phyloP scores from a whole-genome alignment of 2,888 invertebrate genomes.

The Volucella inanis region DNA sequence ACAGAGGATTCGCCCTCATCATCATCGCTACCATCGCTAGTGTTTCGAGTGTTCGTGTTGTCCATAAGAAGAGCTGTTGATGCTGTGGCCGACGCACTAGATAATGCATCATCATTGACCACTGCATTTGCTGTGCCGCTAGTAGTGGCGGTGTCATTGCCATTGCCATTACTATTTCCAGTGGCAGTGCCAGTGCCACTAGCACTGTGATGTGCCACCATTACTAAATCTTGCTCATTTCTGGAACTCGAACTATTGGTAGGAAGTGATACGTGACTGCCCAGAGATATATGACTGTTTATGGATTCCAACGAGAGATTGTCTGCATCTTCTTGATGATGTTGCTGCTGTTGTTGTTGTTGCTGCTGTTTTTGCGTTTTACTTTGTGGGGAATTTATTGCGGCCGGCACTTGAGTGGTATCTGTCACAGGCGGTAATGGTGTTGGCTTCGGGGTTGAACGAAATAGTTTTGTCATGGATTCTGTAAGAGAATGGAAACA shows the following conservation, averaged over 20 bases:
- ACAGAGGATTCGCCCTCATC: slow-evolving; percentile 44
- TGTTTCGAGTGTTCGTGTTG: slow-evolving; percentile 74
- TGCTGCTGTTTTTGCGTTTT: slow-evolving; percentile 34
- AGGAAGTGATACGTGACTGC: slow-evolving; percentile 75
- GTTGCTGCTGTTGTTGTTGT: slow-evolving; percentile 26
- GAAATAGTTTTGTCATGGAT: slow-evolving; percentile 83
- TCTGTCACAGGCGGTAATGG: slow-evolving; percentile 76
- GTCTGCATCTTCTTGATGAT: slow-evolving; percentile 76
- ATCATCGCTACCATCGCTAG: slow-evolving; percentile 48
- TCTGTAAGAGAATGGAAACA: slow-evolving; percentile 77
- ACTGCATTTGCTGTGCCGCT: slow-evolving; percentile 55
- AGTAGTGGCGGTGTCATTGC: slow-evolving; percentile 18
- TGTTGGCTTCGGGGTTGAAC: slow-evolving; percentile 79
- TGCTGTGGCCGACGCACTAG: slow-evolving; percentile 79
- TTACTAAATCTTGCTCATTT: slow-evolving; percentile 76
- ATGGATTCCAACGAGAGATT: slow-evolving; percentile 81
- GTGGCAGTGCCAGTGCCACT: neutral
- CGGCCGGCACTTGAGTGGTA: slow-evolving; percentile 76
- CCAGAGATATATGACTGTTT: slow-evolving; percentile 79
- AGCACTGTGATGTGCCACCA: slow-evolving; percentile 60
- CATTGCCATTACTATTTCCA: neutral
- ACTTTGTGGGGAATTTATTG: slow-evolving; percentile 69
- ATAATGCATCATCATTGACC: slow-evolving; percentile 78
- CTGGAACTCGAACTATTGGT: slow-evolving; percentile 74
- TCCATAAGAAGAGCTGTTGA: slow-evolving; percentile 80